A percentile compares a stretch with the other conserved stretches of the same genome.
Evolutionary conservation across 2,888 invertebrate species (phyloP).

Genomic region (Nymphalis c-album): DNA sequence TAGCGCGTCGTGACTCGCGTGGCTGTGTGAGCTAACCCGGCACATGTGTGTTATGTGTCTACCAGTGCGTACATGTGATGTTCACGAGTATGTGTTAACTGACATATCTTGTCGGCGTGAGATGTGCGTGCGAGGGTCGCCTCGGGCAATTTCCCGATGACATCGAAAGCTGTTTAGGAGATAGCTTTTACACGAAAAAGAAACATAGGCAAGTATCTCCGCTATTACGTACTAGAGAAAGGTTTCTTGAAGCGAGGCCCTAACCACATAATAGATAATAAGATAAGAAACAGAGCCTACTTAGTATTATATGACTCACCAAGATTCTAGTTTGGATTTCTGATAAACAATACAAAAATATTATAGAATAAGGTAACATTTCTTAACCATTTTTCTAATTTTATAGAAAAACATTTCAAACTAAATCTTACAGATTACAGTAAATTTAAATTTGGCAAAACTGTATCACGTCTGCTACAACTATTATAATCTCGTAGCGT

Average conservation of each 20-base stretch:
- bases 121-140: not conserved
- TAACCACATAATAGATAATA: not conserved
- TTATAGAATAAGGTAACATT: too few relatives aligned
- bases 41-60: not conserved
- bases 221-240: not conserved
- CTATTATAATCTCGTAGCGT: conserved; percentile 1
- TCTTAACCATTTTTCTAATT: too few relatives aligned
- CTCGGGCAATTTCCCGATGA: conserved; percentile 13
- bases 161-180: conserved; percentile 13
- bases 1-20: conserved; percentile 19
- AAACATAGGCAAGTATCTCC: not conserved
- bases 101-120: not conserved
- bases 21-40: conserved; percentile 13
- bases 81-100: not conserved
- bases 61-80: not conserved
- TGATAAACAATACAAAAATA: not conserved
- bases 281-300: not conserved
- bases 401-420: not conserved
- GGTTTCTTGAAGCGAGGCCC: not conserved
- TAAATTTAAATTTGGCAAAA: not conserved
- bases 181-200: conserved; percentile 11
- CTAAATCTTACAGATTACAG: not conserved
- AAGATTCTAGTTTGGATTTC: not conserved
- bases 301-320: too few relatives aligned
- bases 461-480: not conserved